Evolutionary conservation across 2,113 vertebrate genomes (phyloP), one percentile per base, ranked within the genome.

Genomic region (Smithornis capensis): DNA sequence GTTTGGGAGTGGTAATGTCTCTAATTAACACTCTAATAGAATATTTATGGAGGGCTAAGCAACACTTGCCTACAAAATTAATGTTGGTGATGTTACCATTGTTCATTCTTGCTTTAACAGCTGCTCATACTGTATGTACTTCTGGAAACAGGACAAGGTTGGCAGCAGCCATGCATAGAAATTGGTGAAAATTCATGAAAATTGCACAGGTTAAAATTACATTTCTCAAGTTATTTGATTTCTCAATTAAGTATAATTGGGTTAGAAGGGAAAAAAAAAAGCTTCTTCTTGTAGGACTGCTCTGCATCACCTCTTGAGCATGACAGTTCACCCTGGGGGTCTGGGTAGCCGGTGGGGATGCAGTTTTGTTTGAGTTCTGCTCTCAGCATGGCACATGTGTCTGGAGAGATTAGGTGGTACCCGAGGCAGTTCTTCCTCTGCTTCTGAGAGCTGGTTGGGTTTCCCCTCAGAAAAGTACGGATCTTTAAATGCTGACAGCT

Each of bases 1-100:
- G 49, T 24, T 92, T 91, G 81, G 81, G 93, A 94, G 84, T 76
- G 81, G 70, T 73, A 57, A 62, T 83, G 82, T 68, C 40, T 69
- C 42, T 69, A 65, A 92, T 78, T 74, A 84, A 77, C 73, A 74
- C 67, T 73, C 21, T 74, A 59, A 70, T 18, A 87, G 69, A 76
- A 82, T 73, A 89, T 85, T 62, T 90, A 73, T 87, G 82, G 84
- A 57, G 63, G 84, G 31, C 60, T 87, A 81, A 91, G 52, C 24
- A 62, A 59, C 37, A 44, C 44, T 85, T 80, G 40, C 55, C 78
- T 87, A 40, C 57, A 62, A 62, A 64, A 68, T 67, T 55, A 24
- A n/a, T 25, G 50, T 3, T 89, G 67, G 24, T 70, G 33, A 47
- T 65, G 40, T 88, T 74, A 73, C 37, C 67, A 31, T 63, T 53